Percentiles rank a stretch among this genome's conserved stretches.
Evolutionary conservation across 2,888 invertebrate genomes (phyloP).

Genomic region (Phyllotreta striolata): DNA sequence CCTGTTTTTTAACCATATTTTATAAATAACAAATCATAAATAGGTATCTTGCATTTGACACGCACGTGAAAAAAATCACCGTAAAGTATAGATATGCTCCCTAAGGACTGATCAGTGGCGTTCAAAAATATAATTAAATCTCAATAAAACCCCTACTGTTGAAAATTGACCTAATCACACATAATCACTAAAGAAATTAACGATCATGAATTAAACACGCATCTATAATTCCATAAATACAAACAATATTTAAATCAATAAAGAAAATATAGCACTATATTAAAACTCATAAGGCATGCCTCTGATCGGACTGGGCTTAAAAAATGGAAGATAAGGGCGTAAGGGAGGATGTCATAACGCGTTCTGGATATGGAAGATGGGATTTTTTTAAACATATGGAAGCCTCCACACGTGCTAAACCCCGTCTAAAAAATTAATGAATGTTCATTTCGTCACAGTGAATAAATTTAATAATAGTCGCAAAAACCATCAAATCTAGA

Average conservation of each 20-base stretch:
- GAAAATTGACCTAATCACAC: too few species aligned
- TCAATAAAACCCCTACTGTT: too few species aligned
- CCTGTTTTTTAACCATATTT: slow-evolving; percentile 39
- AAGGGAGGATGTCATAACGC: slow-evolving; percentile 39
- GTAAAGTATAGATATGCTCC: slow-evolving; percentile 33
- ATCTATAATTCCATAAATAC: too few species aligned
- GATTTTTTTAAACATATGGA: slow-evolving; percentile 34
- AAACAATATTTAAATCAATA: too few species aligned
- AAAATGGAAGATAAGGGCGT: slow-evolving; percentile 36
- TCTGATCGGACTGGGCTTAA: slow-evolving; percentile 24
- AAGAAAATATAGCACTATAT: too few species aligned
- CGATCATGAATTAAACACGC: too few species aligned
- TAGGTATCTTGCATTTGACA: slow-evolving; percentile 45
- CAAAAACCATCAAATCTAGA: slow-evolving; percentile 1
- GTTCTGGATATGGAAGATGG: slow-evolving; percentile 34
- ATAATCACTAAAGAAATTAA: too few species aligned
- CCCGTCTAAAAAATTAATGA: slow-evolving; percentile 34
- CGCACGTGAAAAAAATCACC: slow-evolving; percentile 45
- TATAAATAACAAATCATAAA: slow-evolving; percentile 48
- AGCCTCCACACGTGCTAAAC: slow-evolving; percentile 35
- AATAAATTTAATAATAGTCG: slow-evolving; percentile 21
- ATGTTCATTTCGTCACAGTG: slow-evolving; percentile 22
- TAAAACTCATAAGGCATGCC: slow-evolving; percentile 1
- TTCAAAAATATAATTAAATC: neutral
- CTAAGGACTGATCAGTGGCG: slow-evolving; percentile 21